phyloP scores from a whole-genome alignment of 2,113 vertebrate genomes.

The Oplegnathus fasciatus region DNA sequence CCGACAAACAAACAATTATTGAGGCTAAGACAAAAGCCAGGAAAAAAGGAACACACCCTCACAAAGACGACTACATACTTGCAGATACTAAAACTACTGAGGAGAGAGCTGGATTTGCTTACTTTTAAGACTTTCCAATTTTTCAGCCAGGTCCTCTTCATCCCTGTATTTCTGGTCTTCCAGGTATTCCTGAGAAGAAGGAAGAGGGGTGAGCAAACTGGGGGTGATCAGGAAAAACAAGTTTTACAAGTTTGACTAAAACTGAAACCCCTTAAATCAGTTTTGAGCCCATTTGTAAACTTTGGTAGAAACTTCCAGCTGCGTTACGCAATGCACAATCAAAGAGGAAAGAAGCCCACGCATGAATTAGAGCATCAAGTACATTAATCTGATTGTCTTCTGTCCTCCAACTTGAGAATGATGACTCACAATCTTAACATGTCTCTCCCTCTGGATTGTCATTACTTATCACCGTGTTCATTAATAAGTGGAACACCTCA shows the following conservation, averaged over 20 bases:
- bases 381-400: not conserved
- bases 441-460: not conserved
- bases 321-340: not conserved
- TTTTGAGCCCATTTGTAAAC: not conserved
- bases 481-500: conserved; percentile 71
- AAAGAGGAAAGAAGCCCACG: not conserved
- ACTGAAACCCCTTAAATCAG: not conserved
- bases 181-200: conserved; percentile 89
- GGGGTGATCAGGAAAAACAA: not conserved
- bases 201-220: not conserved
- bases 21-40: conserved; percentile 32
- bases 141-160: conserved; percentile 93
- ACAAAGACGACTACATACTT: not conserved
- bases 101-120: conserved; percentile 63
- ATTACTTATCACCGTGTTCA: conserved; percentile 18
- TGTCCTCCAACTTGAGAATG: not conserved
- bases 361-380: not conserved
- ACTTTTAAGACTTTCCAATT: conserved; percentile 95
- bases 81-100: not conserved
- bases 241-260: conserved; percentile 5
- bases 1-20: conserved; percentile 42
- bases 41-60: not conserved
- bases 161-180: conserved; percentile 96
- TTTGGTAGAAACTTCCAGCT: not conserved
- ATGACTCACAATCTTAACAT: conserved; percentile 26